Base-by-base conservation (phyloP, 2,113 vertebrate species). In the Zingel zingel region DNA sequence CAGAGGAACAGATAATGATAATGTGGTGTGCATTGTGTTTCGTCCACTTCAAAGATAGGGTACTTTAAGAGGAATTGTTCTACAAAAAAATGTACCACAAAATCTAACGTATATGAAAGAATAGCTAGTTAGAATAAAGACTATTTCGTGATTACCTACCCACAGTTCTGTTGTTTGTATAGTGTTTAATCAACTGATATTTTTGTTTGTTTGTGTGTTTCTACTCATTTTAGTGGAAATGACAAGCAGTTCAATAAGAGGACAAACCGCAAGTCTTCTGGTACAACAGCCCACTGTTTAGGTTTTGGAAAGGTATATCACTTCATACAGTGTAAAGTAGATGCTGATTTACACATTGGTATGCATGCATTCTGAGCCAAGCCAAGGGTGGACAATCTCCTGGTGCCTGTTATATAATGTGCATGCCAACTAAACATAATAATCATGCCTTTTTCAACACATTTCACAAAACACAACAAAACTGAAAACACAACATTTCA, bases 261-360 rank as follows among this genome's bases (percentile, higher is more conserved):
- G 10, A 83, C 89, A 7, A 43, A 27, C 51, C 27, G 27, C 59
- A 72, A 30, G 19, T 94, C 47, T 1, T 63, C 77, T 63, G 84
- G 88, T 65, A 94, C 86, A 87, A 93, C 93, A 66, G 89, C 93
- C 70, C 94, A 91, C 88, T 96, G 96, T 91, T 96, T 97, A 86
- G 97, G 97, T n/a, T 97, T 96, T 92, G 97, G 97, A 77, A 97
- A 97, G 96, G 97, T 97, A 92, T 92, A 4, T 7, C 59, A 45
- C 57, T 53, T 45, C 54, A 47, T 6, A 69, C 9, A 27, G 9
- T 54, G 27, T n/a, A 56, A 2, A 62, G 57, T 39, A 27, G 47
- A 27, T 23, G 5, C 13, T 23, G 27, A 25, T 54, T 45, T 25
- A 56, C 21, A 43, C 19, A 36, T 18, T 73, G 14, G 6, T 39